These are phyloP conservation scores for Noctua janthina DNA, from an alignment of 2,888 invertebrate species.

Conservation along the genomic window DNA sequence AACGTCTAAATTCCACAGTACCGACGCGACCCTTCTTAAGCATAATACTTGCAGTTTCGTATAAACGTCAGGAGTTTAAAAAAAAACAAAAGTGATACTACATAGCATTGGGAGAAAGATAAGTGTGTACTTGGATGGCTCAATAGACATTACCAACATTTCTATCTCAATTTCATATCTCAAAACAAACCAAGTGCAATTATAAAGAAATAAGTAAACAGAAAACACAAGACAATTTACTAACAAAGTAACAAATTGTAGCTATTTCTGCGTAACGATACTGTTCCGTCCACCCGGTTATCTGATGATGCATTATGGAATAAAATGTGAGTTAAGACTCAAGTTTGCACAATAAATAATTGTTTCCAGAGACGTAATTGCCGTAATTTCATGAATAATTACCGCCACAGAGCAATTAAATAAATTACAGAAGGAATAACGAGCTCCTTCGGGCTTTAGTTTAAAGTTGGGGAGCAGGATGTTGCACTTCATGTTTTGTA, in stretches of 20 bases:
- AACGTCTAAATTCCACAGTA: too few species aligned
- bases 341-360: constrained; percentile 90
- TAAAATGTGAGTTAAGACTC: constrained; percentile 89
- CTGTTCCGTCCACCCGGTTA: constrained; percentile 80
- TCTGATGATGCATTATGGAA: constrained; percentile 87
- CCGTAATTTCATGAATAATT: constrained; percentile 91
- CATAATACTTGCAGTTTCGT: not conserved
- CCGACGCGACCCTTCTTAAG: not conserved
- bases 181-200: constrained; percentile 18
- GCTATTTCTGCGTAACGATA: constrained; percentile 67
- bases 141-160: not conserved
- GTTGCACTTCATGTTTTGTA: constrained; percentile 77
- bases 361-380: constrained; percentile 89
- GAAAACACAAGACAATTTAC: constrained; percentile 40
- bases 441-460: constrained; percentile 88
- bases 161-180: not conserved
- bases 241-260: constrained; percentile 53
- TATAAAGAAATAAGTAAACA: constrained; percentile 20
- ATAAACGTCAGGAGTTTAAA: not conserved
- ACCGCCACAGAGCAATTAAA: constrained; percentile 90
- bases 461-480: constrained; percentile 87
- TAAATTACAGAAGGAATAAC: constrained; percentile 89
- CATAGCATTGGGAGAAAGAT: not conserved
- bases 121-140: not conserved
- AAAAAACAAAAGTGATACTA: not conserved